These are phyloP conservation scores for Hypocryptadius cinnamomeus DNA, from an alignment of 2,113 vertebrate species.

Conservation along the genomic window DNA sequence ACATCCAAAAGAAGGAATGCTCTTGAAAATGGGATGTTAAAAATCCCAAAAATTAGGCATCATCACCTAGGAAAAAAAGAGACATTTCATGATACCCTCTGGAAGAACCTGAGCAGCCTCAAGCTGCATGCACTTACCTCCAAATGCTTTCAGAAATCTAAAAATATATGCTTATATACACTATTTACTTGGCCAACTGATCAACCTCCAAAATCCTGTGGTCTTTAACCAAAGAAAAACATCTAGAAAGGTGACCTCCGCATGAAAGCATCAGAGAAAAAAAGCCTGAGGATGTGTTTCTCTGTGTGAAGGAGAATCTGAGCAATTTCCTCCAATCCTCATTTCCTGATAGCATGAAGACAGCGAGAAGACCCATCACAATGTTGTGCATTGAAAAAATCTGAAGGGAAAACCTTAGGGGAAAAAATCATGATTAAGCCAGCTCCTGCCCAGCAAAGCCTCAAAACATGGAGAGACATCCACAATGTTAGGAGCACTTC, in stretches of 20 bases:
- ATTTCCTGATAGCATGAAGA: slow-evolving; percentile 71
- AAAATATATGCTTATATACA: neutral
- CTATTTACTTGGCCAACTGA: slow-evolving; percentile 43
- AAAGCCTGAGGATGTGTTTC: slow-evolving; percentile 66
- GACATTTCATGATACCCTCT: slow-evolving; percentile 59
- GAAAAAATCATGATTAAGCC: slow-evolving; percentile 60
- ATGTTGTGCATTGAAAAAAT: slow-evolving; percentile 61
- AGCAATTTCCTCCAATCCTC: slow-evolving; percentile 70
- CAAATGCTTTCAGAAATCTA: slow-evolving; percentile 42
- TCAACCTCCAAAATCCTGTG: slow-evolving; percentile 57
- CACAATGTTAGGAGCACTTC: slow-evolving; percentile 75
- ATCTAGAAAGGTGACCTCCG: slow-evolving; percentile 66
- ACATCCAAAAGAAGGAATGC: slow-evolving; percentile 44
- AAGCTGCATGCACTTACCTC: slow-evolving; percentile 59
- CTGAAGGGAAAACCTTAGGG: slow-evolving; percentile 56
- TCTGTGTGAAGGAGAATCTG: slow-evolving; percentile 67
- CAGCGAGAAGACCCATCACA: slow-evolving; percentile 68
- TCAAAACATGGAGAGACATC: slow-evolving; percentile 72
- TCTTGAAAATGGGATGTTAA: slow-evolving; percentile 56
- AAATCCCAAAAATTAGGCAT: slow-evolving; percentile 36
- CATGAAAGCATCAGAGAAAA: slow-evolving; percentile 53
- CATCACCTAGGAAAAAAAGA: slow-evolving; percentile 57
- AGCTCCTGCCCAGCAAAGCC: slow-evolving; percentile 71
- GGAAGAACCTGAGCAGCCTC: slow-evolving; percentile 53
- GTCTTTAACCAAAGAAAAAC: slow-evolving; percentile 59